phyloP scores from a whole-genome alignment of 2,113 vertebrate genomes.

The Cheirogaleus medius region DNA sequence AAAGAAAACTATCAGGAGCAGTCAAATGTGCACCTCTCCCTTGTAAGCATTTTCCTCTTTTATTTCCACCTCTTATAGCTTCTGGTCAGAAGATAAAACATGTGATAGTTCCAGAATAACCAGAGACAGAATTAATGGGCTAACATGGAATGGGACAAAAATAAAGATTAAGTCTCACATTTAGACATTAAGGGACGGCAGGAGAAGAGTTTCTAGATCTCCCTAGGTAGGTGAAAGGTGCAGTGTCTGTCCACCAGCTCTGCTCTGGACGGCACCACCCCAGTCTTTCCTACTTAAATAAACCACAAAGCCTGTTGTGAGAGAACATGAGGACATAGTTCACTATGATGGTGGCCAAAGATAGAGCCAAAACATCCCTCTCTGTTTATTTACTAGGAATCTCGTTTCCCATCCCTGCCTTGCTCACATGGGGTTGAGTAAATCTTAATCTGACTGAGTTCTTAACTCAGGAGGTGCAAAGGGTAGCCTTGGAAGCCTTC shows the following conservation, averaged over 20 bases:
- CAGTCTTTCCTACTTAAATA: background rate
- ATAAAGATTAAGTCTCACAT: background rate
- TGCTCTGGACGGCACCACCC: background rate
- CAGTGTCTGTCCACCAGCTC: background rate
- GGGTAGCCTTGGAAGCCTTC: background rate
- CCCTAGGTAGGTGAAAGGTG: accelerated
- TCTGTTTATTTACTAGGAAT: slow-evolving; percentile 42
- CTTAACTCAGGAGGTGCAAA: slow-evolving; percentile 38
- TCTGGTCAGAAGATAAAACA: background rate
- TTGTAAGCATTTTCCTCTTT: background rate
- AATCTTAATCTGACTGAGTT: background rate
- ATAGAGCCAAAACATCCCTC: background rate
- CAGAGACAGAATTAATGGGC: background rate
- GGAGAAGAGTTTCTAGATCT: background rate
- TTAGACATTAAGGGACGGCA: background rate
- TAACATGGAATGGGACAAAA: background rate
- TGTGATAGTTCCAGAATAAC: background rate
- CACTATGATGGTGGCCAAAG: slow-evolving; percentile 18
- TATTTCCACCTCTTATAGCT: background rate
- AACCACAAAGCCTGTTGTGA: background rate
- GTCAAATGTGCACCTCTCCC: background rate
- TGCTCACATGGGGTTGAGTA: background rate
- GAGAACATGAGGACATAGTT: background rate
- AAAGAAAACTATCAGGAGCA: background rate
- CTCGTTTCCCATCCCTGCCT: background rate